These are phyloP conservation scores for Heterotilapia buettikoferi DNA, from an alignment of 2,113 vertebrate species.

Conservation along the genomic window DNA sequence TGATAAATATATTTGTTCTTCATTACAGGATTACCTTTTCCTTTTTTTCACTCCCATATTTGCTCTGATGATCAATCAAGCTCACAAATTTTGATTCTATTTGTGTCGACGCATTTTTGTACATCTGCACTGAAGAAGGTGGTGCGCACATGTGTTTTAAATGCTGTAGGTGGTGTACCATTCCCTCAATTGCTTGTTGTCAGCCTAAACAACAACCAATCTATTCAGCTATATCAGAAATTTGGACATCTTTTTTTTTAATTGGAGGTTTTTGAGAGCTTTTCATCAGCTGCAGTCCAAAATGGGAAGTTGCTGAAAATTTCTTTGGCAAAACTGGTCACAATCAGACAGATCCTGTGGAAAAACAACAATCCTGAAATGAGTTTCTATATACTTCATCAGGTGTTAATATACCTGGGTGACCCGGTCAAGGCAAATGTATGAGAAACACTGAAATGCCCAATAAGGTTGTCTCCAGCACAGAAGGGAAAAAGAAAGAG, in stretches of 20 bases:
- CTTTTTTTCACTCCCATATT: background rate
- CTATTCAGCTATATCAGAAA: background rate
- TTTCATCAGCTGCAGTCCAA: background rate
- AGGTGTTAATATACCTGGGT: background rate
- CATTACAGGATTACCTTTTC: background rate
- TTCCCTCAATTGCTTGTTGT: background rate
- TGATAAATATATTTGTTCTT: background rate
- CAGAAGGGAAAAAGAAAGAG: background rate
- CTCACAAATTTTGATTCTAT: background rate
- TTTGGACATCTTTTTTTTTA: background rate
- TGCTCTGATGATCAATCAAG: background rate
- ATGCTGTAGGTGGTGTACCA: background rate
- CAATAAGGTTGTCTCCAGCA: background rate
- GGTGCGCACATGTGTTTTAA: background rate
- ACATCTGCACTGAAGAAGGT: background rate
- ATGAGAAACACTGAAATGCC: background rate
- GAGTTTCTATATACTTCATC: background rate
- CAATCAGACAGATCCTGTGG: background rate
- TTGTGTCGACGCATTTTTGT: accelerated
- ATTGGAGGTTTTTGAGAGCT: background rate
- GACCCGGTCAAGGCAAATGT: background rate
- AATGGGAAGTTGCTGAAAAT: background rate
- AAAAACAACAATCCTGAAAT: background rate
- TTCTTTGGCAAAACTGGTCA: background rate
- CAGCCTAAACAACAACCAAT: background rate